Percentiles rank a stretch among this genome's conserved stretches.
Conservation (phyloP, 2,888 invertebrate species). For the Tetragonula carbonaria region DNA sequence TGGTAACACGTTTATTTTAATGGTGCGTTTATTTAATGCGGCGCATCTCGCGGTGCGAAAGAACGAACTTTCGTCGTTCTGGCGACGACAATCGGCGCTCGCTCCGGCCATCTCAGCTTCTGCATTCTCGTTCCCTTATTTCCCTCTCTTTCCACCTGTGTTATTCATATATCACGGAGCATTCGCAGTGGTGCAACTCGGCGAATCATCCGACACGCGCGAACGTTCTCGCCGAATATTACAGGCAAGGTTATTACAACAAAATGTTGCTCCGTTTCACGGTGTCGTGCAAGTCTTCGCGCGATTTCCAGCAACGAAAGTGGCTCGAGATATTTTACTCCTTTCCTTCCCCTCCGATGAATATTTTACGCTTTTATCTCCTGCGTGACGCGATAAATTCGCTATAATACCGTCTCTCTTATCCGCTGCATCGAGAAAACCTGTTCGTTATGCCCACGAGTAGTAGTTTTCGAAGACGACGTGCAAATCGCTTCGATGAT, state of each 20-base stretch:
- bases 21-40: too few relatives aligned
- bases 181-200: not conserved
- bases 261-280: too few relatives aligned
- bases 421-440: not conserved
- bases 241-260: too few relatives aligned
- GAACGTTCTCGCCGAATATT: not conserved
- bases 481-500: not conserved
- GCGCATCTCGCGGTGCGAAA: too few relatives aligned
- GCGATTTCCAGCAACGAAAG: slow-evolving; percentile 1
- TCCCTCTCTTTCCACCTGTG: not conserved
- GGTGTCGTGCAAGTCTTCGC: slow-evolving; percentile 8
- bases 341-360: not conserved
- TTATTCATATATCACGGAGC: slow-evolving; percentile 17
- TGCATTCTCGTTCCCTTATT: not conserved
- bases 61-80: not conserved
- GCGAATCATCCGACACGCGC: not conserved
- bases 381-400: not conserved
- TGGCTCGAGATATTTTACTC: not conserved
- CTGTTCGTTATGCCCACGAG: not conserved
- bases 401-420: not conserved
- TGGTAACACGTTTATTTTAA: too few relatives aligned
- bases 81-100: not conserved
- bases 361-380: not conserved
- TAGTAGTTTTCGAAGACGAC: not conserved
- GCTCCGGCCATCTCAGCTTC: not conserved